Evolutionary conservation across 92 coral and sea anemone species (phyloP), one percentile per base, ranked within the genome.

Genomic region (Blastomussa wellsi): DNA sequence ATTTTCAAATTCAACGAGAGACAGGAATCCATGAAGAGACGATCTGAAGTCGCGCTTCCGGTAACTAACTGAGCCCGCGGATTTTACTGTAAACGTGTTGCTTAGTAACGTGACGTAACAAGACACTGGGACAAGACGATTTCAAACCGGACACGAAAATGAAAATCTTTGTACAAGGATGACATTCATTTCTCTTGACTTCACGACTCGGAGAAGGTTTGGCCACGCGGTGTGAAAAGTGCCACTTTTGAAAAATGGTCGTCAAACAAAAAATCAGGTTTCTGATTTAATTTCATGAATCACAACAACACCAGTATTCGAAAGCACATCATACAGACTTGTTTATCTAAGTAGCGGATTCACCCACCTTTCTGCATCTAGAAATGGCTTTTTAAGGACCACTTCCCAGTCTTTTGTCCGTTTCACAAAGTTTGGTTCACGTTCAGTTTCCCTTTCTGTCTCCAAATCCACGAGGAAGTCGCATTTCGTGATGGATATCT

Each of bases 391-490:
- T 38, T 94, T 81, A 36, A 89, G 79, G 47, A 96, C 75, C 35
- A 90, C 89, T 72, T 84, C 42, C 99, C 99, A 96, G 48, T 85
- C 84, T 28, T 96, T 86, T 0, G 48, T 86, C 86, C 92, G 93
- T 77, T 89, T 91, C 51, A 93, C 95, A 84, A 92, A 96, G 88
- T 86, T 90, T 60, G 99, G 99, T 77, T 96, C 99, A 14, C 73
- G 79, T 35, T 92, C 85, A 12, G 99, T 89, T 88, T 86, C 93
- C 19, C 77, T 86, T 7, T 82, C 87, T 15, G 98, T 91, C 52
- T 89, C 95, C 52, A 94, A 57, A 82, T 96, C 99, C 78, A 96
- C 93, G 73, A 96, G 88, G 86, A 94, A 96, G 82, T 94, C 93
- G 81, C 99, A 96, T 72, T 93, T 90, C 57, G 91, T 76, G 70